phyloP scores from a whole-genome alignment of 2,888 invertebrate species.

The Macrophya annulata region DNA sequence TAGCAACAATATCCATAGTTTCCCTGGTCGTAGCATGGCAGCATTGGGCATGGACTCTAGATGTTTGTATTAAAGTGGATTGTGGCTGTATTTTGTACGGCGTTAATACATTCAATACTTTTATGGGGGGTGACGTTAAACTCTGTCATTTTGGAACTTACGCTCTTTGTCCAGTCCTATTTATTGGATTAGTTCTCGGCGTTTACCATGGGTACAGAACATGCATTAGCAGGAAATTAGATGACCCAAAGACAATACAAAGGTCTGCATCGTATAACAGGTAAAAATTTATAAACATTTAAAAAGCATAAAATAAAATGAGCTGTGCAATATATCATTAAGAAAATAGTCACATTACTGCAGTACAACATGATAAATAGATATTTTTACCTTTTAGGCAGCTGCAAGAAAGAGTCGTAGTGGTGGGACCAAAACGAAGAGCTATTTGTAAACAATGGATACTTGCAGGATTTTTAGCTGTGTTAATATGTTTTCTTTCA shows the following conservation, averaged over 20 bases:
- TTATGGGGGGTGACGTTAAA: constrained; percentile 77
- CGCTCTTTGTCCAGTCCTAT: constrained; percentile 69
- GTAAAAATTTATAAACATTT: constrained; percentile 55
- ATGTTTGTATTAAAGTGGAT: constrained; percentile 73
- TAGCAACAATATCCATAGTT: constrained; percentile 69
- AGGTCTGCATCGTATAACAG: constrained; percentile 60
- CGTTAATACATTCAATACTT: constrained; percentile 73
- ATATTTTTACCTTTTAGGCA: neutral
- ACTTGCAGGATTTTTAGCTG: constrained; percentile 83
- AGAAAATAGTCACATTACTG: neutral
- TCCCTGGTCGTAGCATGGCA: constrained; percentile 74
- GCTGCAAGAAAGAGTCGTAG: constrained; percentile 62
- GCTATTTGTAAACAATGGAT: constrained; percentile 82
- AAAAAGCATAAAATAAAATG: neutral
- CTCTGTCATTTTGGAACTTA: constrained; percentile 76
- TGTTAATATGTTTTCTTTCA: constrained; percentile 85
- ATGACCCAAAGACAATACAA: constrained; percentile 63
- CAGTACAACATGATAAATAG: neutral
- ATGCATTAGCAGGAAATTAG: constrained; percentile 69
- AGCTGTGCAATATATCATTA: neutral
- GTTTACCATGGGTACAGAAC: constrained; percentile 77
- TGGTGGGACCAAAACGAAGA: constrained; percentile 69
- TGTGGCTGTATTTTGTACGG: constrained; percentile 79
- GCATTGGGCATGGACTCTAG: constrained; percentile 76
- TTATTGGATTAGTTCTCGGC: constrained; percentile 70